A percentile compares a stretch with the other conserved stretches of the same genome.
phyloP scores from a whole-genome alignment of 2,888 invertebrate genomes.

The Limnephilus auricula region DNA sequence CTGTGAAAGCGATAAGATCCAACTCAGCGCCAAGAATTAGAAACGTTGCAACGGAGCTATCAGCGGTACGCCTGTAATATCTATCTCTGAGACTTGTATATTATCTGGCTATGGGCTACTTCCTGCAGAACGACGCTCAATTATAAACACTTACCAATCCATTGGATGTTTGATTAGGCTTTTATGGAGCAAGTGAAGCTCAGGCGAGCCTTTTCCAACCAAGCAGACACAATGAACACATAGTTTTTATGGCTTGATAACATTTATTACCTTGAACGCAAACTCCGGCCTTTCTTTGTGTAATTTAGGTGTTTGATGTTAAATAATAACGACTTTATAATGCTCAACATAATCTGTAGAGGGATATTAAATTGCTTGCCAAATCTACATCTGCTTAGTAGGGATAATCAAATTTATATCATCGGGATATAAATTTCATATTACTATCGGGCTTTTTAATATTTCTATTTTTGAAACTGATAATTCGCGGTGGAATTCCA shows the following conservation, averaged over 20 bases:
- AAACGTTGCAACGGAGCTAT: neutral
- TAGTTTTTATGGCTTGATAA: neutral
- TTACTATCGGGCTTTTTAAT: no score
- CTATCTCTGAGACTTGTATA: neutral
- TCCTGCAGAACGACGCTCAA: neutral
- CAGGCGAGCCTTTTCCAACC: neutral
- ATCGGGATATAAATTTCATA: no score
- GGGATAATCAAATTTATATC: no score
- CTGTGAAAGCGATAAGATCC: no score
- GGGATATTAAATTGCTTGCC: neutral
- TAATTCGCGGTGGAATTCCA: no score
- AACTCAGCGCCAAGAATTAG: no score
- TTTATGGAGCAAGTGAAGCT: neutral
- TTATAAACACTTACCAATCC: neutral
- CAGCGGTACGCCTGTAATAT: neutral
- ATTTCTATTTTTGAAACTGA: no score
- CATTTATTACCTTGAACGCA: neutral
- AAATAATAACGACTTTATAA: neutral
- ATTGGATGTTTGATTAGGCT: neutral
- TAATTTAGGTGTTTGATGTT: neutral
- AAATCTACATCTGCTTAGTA: neutral
- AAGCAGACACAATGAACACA: neutral
- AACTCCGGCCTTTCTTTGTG: neutral
- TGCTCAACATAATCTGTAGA: neutral
- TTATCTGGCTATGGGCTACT: neutral